Evolutionary conservation across 53 echinoderm and acorn worm genomes (phyloP).

Genomic region (Echinometra lucunter): DNA sequence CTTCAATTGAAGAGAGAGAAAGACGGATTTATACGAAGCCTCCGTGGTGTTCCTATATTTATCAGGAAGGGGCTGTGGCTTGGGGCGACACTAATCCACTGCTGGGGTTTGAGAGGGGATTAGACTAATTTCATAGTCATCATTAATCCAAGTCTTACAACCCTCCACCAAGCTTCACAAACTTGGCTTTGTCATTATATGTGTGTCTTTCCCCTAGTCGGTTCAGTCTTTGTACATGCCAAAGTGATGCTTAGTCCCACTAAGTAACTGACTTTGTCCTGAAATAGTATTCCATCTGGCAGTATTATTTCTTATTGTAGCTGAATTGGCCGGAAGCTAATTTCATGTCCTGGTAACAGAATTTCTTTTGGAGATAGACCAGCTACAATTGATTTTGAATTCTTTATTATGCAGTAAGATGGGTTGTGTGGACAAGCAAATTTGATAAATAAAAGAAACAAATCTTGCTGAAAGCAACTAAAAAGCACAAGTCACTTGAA

Average conservation of each 20-base stretch:
- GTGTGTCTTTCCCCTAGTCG: constrained; percentile 16
- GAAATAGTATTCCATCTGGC: not conserved
- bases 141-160: constrained; percentile 20
- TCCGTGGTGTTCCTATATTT: not conserved
- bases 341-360: not conserved
- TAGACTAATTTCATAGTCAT: constrained; percentile 53
- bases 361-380: no score
- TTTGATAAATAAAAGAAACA: no score
- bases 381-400: no score
- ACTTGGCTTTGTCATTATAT: constrained; percentile 61
- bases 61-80: constrained; percentile 34
- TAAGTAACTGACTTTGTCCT: not conserved
- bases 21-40: constrained; percentile 16
- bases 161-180: constrained; percentile 61
- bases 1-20: constrained; percentile 31
- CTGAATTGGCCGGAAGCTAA: not conserved
- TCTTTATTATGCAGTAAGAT: no score
- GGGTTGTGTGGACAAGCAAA: no score
- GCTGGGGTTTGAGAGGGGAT: constrained; percentile 20
- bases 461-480: no score
- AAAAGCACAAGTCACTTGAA: no score
- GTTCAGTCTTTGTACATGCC: not conserved
- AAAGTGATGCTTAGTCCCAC: not conserved
- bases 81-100: constrained; percentile 33
- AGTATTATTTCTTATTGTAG: not conserved